Evolutionary conservation across 2,888 invertebrate genomes (phyloP), one percentile per base, ranked within the genome.

Genomic region (Nycteola revayana): DNA sequence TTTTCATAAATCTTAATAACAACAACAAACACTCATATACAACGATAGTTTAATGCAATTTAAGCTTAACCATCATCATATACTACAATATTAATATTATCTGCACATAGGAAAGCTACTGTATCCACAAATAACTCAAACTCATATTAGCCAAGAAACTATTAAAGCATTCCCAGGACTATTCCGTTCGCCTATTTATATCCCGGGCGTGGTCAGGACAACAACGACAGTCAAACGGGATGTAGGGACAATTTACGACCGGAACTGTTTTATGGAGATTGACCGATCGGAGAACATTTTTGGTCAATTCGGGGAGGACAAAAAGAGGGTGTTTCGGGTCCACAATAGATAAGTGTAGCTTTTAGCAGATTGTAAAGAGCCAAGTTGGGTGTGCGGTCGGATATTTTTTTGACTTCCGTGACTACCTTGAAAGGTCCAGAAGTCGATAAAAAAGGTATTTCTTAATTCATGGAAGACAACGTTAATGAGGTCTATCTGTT

Each of bases 161-260:
- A 55, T 49, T 40, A 47, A 47, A 49, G 32, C 35, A 35, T 55
- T 60, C 45, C 47, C 51, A 61, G 60, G 51, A 63, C 54, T 52
- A 67, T 61, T 55, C 49, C 24, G 34, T 32, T 31, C 29, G 53
- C 54, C 59, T 69, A 69, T 73, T 68, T 74, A 60, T 63, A 64
- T 49, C 45, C 44, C 42, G 45, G 72, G 66, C 66, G 66, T 60
- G 63, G 68, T 66, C 67, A 66, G 55, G 46, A 46, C 74, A 71
- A 75, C 74, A 80, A 76, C 74, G 68, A 57, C 71, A 69, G 75
- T 73, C 68, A 58, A 59, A 66, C 77, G 73, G 82, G 80, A 77
- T 75, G 79, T 63, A 62, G 71, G 74, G 68, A 68, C 80, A 75
- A 79, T 83, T 84, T 84, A 85, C 55, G 75, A 75, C 83, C 84